Base-by-base conservation (phyloP, 1,140 invertebrate genomes). In the Spodoptera litura region DNA sequence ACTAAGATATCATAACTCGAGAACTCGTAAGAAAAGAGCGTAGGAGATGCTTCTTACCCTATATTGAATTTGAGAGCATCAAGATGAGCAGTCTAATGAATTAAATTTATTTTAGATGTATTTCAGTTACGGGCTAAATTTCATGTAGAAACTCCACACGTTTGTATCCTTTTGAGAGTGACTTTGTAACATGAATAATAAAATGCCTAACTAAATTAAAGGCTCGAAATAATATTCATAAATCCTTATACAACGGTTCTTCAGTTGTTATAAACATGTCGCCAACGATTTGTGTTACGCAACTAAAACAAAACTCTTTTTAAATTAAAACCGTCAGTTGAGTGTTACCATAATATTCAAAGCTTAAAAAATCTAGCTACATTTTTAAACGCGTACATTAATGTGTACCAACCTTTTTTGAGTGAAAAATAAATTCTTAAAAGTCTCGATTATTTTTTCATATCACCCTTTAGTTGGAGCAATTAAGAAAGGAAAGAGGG, bases 351-450 rank as follows among this genome's bases (percentile, higher is more conserved):
- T 55, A 71, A 20, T 71, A 31, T 12, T 20, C 20, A 55, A 27
- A 51, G 20, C n/a, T 71, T 55, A 35, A 71, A 49, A 71, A 55
- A 55, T 11, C 27, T 35, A 12, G 38, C 68, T 71, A 27, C 25
- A 68, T 68, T 68, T 68, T 68, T 52, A 68, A 68, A 68, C 15
- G 64, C 64, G 64, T 52, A 52, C 64, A 10, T 44, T 68, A 68
- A 49, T 68, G 35, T 52, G 13, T 20, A 25, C 51, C 20, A 38
- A 55, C 52, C 12, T 71, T 70, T 20, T 70, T 55, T 31, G n/a
- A 27, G 52, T 12, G 12, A 15, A 49, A 71, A 12, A 38, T 8
- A 68, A 68, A 68, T 27, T 0, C 11, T 73, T 59, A 11, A 59
- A 73, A 73, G 10, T 51, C 31, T 13, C 53, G n/a, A 73, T 59